Evolutionary conservation across 2,113 vertebrate species (phyloP).

Genomic region (Taurulus bubalis): DNA sequence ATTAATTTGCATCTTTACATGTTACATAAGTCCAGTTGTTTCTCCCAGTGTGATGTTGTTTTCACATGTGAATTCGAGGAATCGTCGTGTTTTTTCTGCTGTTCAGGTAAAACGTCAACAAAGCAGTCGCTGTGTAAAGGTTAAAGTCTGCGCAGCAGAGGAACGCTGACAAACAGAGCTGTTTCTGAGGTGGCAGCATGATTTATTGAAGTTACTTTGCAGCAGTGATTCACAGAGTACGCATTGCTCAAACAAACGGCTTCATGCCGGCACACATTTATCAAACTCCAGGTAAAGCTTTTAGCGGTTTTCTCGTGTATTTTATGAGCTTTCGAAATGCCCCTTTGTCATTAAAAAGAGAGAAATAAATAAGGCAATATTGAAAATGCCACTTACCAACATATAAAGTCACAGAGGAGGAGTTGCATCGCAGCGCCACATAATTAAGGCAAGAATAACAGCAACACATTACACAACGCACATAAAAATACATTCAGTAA

Average conservation of each 20-base stretch:
- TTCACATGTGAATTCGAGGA: neutral
- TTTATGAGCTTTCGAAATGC: slow-evolving; percentile 14
- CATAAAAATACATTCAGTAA: slow-evolving; percentile 52
- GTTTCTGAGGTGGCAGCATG: slow-evolving; percentile 16
- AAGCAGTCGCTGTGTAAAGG: neutral
- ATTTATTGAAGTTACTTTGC: slow-evolving; percentile 62
- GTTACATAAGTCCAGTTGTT: neutral
- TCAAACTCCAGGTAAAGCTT: slow-evolving; percentile 28
- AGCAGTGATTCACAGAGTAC: slow-evolving; percentile 47
- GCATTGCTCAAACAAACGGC: slow-evolving; percentile 43
- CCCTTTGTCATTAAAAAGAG: slow-evolving; percentile 35
- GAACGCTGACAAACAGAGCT: slow-evolving; percentile 6
- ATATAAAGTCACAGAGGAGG: slow-evolving; percentile 31
- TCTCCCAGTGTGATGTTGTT: neutral
- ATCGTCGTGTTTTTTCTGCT: neutral
- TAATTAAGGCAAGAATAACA: slow-evolving; percentile 65
- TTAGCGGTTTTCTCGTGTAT: neutral
- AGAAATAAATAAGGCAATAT: slow-evolving; percentile 60
- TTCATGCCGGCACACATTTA: slow-evolving; percentile 28
- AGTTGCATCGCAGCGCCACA: slow-evolving; percentile 60
- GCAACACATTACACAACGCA: slow-evolving; percentile 24
- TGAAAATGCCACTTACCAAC: slow-evolving; percentile 33
- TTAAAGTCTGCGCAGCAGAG: neutral
- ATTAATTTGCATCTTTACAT: too few relatives aligned
- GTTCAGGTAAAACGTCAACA: neutral